Base-by-base conservation (phyloP, 2,888 invertebrate genomes). In the Heliconius ethilla region DNA sequence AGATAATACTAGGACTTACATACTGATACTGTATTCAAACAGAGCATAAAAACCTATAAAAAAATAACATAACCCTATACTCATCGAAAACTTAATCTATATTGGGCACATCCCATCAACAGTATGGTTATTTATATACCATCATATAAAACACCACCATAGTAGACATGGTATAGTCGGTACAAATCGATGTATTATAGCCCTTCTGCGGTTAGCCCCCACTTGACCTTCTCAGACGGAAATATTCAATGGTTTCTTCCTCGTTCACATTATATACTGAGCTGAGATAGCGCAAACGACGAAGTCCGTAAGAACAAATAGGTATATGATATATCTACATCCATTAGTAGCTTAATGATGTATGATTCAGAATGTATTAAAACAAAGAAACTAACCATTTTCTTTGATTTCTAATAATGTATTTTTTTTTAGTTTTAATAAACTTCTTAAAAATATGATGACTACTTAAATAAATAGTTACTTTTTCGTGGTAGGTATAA, bases 281-380 rank as follows among this genome's bases (percentile, higher is more conserved):
- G 33, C 55, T 74, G 33, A 45, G 65, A 51, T 73, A 75, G 65
- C 33, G 37, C 59, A 70, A 76, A 27, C 66, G 69, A 78, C 65
- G 0, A 45, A 27, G 33, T 18, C 18, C 6, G 13, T 63, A 63
- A 59, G 55, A 72, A 66, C 65, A 77, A 67, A 70, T 33, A 66
- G 33, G 66, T 79, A 75, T 77, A 73, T 66, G 33, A 33, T 18
- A 75, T 77, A 75, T 63, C 80, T 59, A 78, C 25, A 75, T 74
- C 29, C 76, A 81, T 82, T 79, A 80, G 55, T 65, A 62, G 55
- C 62, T 78, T 78, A 77, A 78, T 78, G 70, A 80, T 37, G 78
- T 72, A 70, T 81, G 80, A 79, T 77, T 80, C 81, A 83, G 74
- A 78, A 15, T 51, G 45, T 73, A 40, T 55, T 37, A 79, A 55